Base-by-base conservation (phyloP, 2,888 invertebrate species). In the Nomada ruficornis region DNA sequence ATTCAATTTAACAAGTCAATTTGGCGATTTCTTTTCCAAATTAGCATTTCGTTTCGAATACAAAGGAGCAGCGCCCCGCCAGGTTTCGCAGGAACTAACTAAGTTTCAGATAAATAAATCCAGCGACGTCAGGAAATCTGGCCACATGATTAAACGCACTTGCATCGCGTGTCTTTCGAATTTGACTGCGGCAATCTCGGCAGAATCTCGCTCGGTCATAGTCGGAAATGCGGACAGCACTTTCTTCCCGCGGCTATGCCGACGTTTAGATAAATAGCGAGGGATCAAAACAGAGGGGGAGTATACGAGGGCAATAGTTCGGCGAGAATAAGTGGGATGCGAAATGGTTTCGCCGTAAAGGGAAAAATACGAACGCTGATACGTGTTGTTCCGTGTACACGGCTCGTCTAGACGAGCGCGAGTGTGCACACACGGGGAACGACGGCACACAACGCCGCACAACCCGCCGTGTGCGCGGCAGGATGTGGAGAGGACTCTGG, bases 311-410 rank as follows among this genome's bases (percentile, higher is more conserved):
- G 82, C 82, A 76, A 82, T 82, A 77, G 82, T 76, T 82, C 55
- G 82, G 76, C 71, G 63, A 57, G 71, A 81, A 81, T 81, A 81
- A 81, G 65, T 74, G 69, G 52, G 64, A 70, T 74, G 74, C 81
- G 81, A 74, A 74, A 81, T 81, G 74, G 81, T 63, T 74, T 74
- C 68, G 55, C 52, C 57, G 29, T 81, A 80, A 74, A 18, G 29
- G 55, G 81, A 81, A 80, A 81, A 74, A 68, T 64, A 54, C 73
- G 81, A 69, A 42, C 13, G 47, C 47, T 13, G 64, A 20, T 57
- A 52, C 64, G 68, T 44, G 67, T 47, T 11, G 26, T 63, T 55
- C 15, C 20, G 55, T 20, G 55, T 63, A 50, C 42, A 47, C 55
- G 76, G 20, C 4, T 18, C 29, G 62, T 44, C 23, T 3, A 63